phyloP scores from a whole-genome alignment of 1,140 invertebrate species.

The Helicoverpa armigera region DNA sequence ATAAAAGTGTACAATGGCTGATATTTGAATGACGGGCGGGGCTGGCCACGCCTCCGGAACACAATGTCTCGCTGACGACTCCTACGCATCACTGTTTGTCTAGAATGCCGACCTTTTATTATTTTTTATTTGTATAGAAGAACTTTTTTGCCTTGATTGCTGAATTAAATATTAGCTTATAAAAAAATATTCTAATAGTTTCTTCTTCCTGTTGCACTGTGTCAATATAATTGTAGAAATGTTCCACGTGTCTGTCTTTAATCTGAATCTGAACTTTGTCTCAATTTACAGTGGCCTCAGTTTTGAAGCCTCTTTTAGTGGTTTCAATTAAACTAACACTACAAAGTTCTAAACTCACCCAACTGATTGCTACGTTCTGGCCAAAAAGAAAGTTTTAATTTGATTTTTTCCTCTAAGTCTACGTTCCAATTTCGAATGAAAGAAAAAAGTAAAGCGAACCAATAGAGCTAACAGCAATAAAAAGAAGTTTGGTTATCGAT shows the following conservation, averaged over 20 bases:
- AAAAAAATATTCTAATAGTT: too few species aligned
- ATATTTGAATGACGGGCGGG: constrained; percentile 53
- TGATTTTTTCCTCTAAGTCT: constrained; percentile 23
- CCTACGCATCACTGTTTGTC: constrained; percentile 47
- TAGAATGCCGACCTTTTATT: constrained; percentile 7
- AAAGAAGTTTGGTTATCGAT: constrained; percentile 17
- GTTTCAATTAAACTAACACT: background rate
- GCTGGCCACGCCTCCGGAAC: constrained; percentile 46
- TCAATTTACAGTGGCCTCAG: background rate
- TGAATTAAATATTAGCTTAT: background rate
- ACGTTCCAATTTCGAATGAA: constrained; percentile 22
- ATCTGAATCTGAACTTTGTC: background rate
- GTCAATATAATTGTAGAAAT: background rate
- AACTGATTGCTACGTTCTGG: constrained; percentile 1
- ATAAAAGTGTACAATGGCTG: constrained; percentile 55
- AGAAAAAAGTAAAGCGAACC: background rate
- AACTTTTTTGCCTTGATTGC: background rate
- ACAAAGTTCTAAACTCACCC: constrained; percentile 6
- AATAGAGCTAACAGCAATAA: constrained; percentile 8
- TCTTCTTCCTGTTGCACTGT: too few species aligned
- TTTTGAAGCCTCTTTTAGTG: background rate
- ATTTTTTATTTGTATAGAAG: background rate
- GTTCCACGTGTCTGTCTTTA: background rate
- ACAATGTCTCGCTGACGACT: constrained; percentile 45
- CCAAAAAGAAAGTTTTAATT: constrained; percentile 17